These are phyloP conservation scores for Bradypodion ventrale DNA, from an alignment of 2,797 vertebrate species.

Conservation along the genomic window DNA sequence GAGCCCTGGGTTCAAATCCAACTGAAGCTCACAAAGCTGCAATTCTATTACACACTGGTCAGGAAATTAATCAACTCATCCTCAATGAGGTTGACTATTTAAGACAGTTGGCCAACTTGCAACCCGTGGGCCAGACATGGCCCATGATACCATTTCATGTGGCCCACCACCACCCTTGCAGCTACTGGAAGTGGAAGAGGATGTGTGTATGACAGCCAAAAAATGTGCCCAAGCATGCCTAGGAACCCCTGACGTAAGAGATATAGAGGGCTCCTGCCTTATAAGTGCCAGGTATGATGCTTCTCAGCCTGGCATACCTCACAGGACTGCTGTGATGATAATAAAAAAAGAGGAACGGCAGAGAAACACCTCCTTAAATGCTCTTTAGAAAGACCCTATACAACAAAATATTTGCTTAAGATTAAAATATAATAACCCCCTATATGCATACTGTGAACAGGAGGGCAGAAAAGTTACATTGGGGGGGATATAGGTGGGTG, in stretches of 20 bases:
- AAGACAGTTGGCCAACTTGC: too few species aligned
- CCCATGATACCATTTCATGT: too few species aligned
- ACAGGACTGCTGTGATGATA: neutral
- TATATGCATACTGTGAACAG: neutral
- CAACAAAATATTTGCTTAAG: too few species aligned
- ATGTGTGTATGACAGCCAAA: too few species aligned
- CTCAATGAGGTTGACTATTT: neutral
- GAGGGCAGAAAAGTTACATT: neutral
- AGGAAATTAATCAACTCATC: neutral
- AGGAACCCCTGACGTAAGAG: too few species aligned
- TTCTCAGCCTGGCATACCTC: neutral
- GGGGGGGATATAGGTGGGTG: too few species aligned
- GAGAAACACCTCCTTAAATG: neutral
- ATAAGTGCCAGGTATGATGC: too few species aligned
- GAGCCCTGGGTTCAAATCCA: neutral
- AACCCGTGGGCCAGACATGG: too few species aligned
- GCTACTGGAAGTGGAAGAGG: too few species aligned
- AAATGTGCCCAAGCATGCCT: too few species aligned
- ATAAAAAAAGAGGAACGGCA: neutral
- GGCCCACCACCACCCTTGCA: too few species aligned
- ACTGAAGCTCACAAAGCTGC: neutral
- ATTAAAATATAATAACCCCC: neutral
- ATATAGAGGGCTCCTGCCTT: fast-evolving
- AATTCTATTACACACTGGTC: neutral
- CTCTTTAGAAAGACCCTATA: too few species aligned